Conservation (phyloP, 1,140 invertebrate species). For the Heliconius hermathena region DNA sequence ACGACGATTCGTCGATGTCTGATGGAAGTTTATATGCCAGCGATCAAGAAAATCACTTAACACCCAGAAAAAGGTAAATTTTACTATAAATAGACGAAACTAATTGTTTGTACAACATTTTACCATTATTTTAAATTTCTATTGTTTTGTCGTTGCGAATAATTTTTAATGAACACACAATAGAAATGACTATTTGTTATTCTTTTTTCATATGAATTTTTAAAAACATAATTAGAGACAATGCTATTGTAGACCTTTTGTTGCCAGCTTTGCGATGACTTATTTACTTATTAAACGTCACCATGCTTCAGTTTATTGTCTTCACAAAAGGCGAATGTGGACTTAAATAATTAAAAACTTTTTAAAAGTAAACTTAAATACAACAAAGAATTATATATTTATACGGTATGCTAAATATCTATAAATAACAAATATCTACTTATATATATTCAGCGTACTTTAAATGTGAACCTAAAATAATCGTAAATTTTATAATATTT, state of each 20-base stretch:
- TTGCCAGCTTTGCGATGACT: neutral
- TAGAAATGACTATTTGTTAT: too few relatives aligned
- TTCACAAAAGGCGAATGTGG: neutral
- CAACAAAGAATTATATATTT: too few relatives aligned
- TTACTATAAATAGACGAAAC: neutral
- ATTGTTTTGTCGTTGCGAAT: neutral
- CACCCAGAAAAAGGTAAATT: conserved; percentile 63
- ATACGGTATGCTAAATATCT: too few relatives aligned
- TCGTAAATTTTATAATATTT: too few relatives aligned
- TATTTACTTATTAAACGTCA: neutral
- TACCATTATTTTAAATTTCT: neutral
- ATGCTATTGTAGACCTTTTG: neutral
- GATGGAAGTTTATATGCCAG: conserved; percentile 76
- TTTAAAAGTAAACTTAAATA: too few relatives aligned
- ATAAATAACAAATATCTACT: too few relatives aligned
- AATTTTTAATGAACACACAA: neutral
- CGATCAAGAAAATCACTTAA: conserved; percentile 75
- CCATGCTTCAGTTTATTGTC: neutral
- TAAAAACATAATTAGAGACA: neutral
- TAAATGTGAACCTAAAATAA: too few relatives aligned
- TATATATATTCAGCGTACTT: too few relatives aligned
- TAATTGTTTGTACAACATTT: neutral
- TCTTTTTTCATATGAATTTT: neutral
- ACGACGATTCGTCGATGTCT: conserved; percentile 76
- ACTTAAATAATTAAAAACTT: neutral